Evolutionary conservation across 2,797 vertebrate genomes (phyloP), one percentile per base, ranked within the genome.

Genomic region (Margarornis squamiger): DNA sequence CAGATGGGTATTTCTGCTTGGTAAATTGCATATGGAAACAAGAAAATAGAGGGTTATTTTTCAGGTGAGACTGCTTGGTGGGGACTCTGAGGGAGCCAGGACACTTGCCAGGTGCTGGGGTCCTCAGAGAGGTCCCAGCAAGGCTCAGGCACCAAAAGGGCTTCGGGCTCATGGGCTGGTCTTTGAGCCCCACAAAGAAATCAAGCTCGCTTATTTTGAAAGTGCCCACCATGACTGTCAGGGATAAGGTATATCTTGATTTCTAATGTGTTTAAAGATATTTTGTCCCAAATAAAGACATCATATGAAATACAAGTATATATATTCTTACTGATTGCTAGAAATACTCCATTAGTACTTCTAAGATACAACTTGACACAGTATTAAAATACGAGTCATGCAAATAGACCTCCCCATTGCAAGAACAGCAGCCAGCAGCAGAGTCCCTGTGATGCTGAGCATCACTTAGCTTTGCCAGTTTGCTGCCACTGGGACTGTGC

Each of bases 371-470:
- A 22, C 39, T 57, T 77, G 52, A 49, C 11, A 12, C 2, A 16
- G 16, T 30, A 43, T 26, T 58, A 71, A 94, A 76, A 76, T 66
- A 22, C 32, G 39, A 92, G 43, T 75, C 74, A 58, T 55, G 62
- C 90, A 96, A 97, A 95, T 57, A 93, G 81, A 87, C 77, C 76
- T 81, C 70, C 21, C 45, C 45, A 46, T 22, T 38, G 39, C 54
- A 49, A 72, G 52, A 86, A 5, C 13, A 52, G 3, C 2, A 5
- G 65, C 55, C 38, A 36, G 32, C 39, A 82, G 72, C 45, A 36
- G 34, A 38, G 58, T 5, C 34, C 39, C 12, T 5, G 58, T 12
- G 20, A 26, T 6, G 39, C 63, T 26, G 39, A 34, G 36, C 8
- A 1, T 23, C n/a, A 29, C 39, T 38, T 2, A 11, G 15, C 58